Percentiles rank a stretch among this genome's conserved stretches.
These are phyloP conservation scores for Labia minor DNA, from an alignment of 2,888 invertebrate species.

Conservation along the genomic window DNA sequence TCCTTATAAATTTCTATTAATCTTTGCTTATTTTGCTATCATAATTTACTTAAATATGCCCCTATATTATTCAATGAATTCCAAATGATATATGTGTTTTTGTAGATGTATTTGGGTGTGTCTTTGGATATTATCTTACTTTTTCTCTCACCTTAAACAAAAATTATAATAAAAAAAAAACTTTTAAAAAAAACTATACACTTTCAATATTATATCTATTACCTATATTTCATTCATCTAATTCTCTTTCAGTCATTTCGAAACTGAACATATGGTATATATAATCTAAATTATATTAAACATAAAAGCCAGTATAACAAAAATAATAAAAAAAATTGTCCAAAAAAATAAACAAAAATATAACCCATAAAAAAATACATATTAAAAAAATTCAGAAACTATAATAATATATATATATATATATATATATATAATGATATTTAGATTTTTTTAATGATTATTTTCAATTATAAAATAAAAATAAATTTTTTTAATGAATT, in stretches of 20 bases:
- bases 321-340: not conserved
- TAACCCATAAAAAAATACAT: too few species aligned
- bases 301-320: not conserved
- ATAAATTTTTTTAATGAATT: slow-evolving; percentile 2
- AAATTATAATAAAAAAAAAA: not conserved
- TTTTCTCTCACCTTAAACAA: not conserved
- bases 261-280: not conserved
- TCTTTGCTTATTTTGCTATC: too few species aligned
- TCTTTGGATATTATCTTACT: not conserved
- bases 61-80: too few species aligned
- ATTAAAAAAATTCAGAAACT: too few species aligned
- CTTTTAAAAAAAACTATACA: not conserved
- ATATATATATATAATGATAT: not conserved
- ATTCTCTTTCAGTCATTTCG: not conserved
- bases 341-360: not conserved
- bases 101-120: not conserved
- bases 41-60: too few species aligned
- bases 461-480: not conserved
- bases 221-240: not conserved
- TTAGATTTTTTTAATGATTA: not conserved
- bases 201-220: not conserved
- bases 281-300: not conserved
- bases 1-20: too few species aligned
- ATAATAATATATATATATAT: too few species aligned
- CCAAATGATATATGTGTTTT: too few species aligned